phyloP scores from a whole-genome alignment of 2,888 invertebrate genomes.

The Campoletis raptor region DNA sequence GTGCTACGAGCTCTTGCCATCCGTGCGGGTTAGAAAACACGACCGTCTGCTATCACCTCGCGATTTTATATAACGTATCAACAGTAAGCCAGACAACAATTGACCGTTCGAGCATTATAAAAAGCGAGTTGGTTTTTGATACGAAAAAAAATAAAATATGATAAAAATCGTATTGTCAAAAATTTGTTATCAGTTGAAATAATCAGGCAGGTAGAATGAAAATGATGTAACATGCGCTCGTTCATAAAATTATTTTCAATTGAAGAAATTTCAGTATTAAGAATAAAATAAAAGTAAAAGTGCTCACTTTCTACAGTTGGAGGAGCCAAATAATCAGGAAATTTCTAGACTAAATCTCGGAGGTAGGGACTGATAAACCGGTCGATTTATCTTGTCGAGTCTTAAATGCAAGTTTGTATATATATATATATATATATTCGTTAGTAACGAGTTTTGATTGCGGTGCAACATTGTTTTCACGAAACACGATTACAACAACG shows the following conservation, averaged over 20 bases:
- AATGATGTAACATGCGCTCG: background rate
- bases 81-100: slow-evolving; percentile 20
- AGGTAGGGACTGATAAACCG: background rate
- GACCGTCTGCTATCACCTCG: slow-evolving; percentile 8
- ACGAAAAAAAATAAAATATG: background rate
- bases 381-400: background rate
- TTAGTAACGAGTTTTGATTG: slow-evolving; percentile 29
- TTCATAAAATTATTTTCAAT: background rate
- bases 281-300: slow-evolving; percentile 5
- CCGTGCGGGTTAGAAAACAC: background rate
- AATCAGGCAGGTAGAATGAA: background rate
- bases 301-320: background rate
- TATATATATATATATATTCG: slow-evolving; percentile 8
- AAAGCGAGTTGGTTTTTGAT: background rate
- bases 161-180: background rate
- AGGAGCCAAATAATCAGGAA: background rate
- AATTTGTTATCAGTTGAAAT: background rate
- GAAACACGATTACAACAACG: slow-evolving; percentile 51
- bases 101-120: background rate
- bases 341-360: background rate
- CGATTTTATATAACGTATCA: slow-evolving; percentile 36
- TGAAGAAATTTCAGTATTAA: background rate
- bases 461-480: slow-evolving; percentile 57
- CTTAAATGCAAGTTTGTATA: background rate
- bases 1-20: slow-evolving; percentile 15